phyloP scores from a whole-genome alignment of 2,797 vertebrate genomes.

The Chaetophractus vellerosus region DNA sequence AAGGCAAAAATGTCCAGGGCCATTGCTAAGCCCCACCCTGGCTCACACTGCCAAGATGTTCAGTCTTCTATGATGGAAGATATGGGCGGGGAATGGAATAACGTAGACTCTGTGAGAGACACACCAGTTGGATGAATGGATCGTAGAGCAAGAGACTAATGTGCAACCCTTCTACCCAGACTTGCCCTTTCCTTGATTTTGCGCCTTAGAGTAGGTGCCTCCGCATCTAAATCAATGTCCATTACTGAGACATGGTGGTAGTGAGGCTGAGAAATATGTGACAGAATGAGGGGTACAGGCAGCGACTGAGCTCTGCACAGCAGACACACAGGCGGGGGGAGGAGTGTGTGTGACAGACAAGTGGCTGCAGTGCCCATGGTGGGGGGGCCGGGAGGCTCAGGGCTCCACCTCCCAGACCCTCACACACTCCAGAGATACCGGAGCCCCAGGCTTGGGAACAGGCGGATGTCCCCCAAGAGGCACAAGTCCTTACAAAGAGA shows the following conservation, averaged over 20 bases:
- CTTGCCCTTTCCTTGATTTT: not conserved
- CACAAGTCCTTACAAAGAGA: slow-evolving; percentile 79
- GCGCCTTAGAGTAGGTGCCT: not conserved
- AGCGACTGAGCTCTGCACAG: slow-evolving; percentile 51
- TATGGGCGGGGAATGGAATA: too few relatives aligned
- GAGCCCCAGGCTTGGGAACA: slow-evolving; percentile 56
- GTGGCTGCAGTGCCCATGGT: not conserved
- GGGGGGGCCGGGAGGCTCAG: not conserved
- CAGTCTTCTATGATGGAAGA: not conserved
- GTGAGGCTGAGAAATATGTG: slow-evolving; percentile 40
- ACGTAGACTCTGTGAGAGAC: not conserved
- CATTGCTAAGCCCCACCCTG: not conserved
- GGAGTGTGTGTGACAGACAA: not conserved
- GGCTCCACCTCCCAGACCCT: not conserved
- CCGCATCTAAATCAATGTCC: not conserved
- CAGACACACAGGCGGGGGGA: slow-evolving; percentile 34
- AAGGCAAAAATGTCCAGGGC: not conserved
- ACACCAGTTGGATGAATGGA: not conserved
- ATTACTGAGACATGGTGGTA: not conserved
- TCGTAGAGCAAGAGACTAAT: not conserved
- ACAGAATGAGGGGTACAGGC: slow-evolving; percentile 33
- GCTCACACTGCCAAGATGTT: not conserved
- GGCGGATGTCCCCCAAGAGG: slow-evolving; percentile 58
- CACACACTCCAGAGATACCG: not conserved
- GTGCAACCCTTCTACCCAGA: not conserved